Evolutionary conservation across 2,888 invertebrate genomes (phyloP), one percentile per base, ranked within the genome.

Genomic region (Apodemia hepburni): DNA sequence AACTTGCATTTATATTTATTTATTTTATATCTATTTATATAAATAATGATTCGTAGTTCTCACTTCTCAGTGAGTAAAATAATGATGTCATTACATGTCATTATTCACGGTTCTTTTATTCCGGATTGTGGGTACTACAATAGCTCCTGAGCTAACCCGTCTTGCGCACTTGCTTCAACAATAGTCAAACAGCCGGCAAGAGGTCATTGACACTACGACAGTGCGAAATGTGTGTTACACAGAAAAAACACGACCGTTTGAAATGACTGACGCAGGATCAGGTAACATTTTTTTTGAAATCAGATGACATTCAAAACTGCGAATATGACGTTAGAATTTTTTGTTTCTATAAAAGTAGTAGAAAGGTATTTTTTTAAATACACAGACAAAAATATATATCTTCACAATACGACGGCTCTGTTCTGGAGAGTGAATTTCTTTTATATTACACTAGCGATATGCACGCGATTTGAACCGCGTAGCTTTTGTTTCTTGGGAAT

Each of bases 71-170:
- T 58, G 73, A 80, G 75, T 78, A 82, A 81, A 82, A 84, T 84
- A 87, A 87, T 84, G 80, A 83, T 80, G 81, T 82, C 80, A 85
- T 89, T 85, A 89, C 87, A 83, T 80, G 81, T 82, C 80, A 85
- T 89, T 85, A 89, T 88, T 82, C 80, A 88, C 82, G 82, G 78
- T 78, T 85, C 83, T 83, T 89, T 85, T 87, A 85, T 88, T 76
- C 82, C 74, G 82, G 80, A 79, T 75, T 78, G 82, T 80, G 83
- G 42, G 84, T 86, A 80, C 78, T 75, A 76, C 75, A 81, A 81
- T 79, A 75, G 85, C 85, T 86, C 80, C 82, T 83, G 74, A 12
- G 42, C 42, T 42, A 42, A 42, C 78, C 79, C 81, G 81, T 82
- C 78, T 82, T 80, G 79, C 84, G 75, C 80, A 80, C 79, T 81